Base-by-base conservation (phyloP, 2,888 invertebrate genomes). In the Rhyacophila evoluta region DNA sequence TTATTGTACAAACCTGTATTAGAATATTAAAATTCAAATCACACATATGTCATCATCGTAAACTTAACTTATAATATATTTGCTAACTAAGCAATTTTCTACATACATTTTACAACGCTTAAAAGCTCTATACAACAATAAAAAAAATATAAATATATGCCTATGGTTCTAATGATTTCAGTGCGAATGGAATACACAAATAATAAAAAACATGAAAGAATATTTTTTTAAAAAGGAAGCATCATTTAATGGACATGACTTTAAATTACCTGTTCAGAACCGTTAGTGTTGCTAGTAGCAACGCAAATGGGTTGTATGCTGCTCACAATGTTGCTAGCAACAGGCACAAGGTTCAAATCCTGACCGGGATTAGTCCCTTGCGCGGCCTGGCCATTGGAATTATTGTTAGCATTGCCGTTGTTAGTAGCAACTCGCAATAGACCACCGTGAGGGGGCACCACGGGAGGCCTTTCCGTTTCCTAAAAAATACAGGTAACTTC, bases 381-480 rank as follows among this genome's bases (percentile, higher is more conserved):
- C 5, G 15, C 55, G 19, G 15, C 55, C 19, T 67, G 71, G 12
- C 36, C 55, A 33, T 27, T 73, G 36, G 67, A 67, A 33, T 74
- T 41, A 15, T 36, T 55, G 55, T 25, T 55, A 55, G 15, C 19
- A 19, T 55, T 55, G 19, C 55, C 25, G 55, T 55, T 55, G 82
- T 74, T 55, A 83, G 75, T 83, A 81, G 75, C 82, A 55, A 81
- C 75, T 29, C 84, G 55, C 39, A 72, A 39, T 15, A 80, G 37
- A 10, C 80, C 80, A 33, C 71, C 55, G 11, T 77, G 75, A 10
- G 76, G 55, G 3, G 75, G 15, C 68, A 55, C 55, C 55, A 25
- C 55, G 55, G 55, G 55, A 19, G 55, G 55, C 19, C 55, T 55
- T 55, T 55, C 55, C 55, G 55, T 25, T 55, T 55, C 55, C 55